A percentile compares a stretch with the other conserved stretches of the same genome.
phyloP scores from a whole-genome alignment of 2,888 invertebrate genomes.

The Bellardia bayeri region DNA sequence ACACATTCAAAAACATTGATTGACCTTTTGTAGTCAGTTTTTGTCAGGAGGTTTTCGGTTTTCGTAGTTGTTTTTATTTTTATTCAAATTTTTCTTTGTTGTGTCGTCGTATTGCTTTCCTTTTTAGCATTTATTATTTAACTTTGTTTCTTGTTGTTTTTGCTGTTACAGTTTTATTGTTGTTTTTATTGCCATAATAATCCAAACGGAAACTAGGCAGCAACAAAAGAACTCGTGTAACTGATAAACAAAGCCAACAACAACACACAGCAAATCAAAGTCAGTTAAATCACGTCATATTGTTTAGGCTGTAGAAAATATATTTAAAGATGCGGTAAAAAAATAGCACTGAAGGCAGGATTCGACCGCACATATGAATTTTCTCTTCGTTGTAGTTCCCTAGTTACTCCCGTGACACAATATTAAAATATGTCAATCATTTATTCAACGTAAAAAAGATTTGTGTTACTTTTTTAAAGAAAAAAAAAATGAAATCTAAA shows the following conservation, averaged over 20 bases:
- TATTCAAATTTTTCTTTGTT: neutral
- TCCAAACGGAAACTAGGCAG: neutral
- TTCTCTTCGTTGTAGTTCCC: too few species aligned
- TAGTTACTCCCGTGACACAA: too few species aligned
- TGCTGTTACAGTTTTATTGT: slow-evolving; percentile 8
- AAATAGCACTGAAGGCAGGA: too few species aligned
- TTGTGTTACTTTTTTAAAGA: too few species aligned
- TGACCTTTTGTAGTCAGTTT: slow-evolving; percentile 42
- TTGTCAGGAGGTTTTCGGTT: neutral
- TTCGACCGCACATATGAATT: too few species aligned
- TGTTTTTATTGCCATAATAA: slow-evolving; percentile 27
- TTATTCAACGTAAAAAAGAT: too few species aligned
- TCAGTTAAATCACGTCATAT: slow-evolving; percentile 23
- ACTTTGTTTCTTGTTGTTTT: slow-evolving; percentile 10
- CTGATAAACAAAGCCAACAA: neutral
- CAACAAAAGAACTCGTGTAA: neutral
- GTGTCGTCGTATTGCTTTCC: neutral
- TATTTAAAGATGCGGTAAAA: too few species aligned
- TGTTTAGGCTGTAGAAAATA: slow-evolving; percentile 27
- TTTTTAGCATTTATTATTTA: slow-evolving; percentile 27
- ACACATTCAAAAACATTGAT: slow-evolving; percentile 44
- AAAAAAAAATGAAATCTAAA: too few species aligned
- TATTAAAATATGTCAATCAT: too few species aligned
- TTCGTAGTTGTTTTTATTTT: neutral
- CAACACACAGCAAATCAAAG: slow-evolving; percentile 46